Percentiles rank a stretch among this genome's conserved stretches.
phyloP scores from a whole-genome alignment of 1,140 invertebrate genomes.

The Lethrus apterus region DNA sequence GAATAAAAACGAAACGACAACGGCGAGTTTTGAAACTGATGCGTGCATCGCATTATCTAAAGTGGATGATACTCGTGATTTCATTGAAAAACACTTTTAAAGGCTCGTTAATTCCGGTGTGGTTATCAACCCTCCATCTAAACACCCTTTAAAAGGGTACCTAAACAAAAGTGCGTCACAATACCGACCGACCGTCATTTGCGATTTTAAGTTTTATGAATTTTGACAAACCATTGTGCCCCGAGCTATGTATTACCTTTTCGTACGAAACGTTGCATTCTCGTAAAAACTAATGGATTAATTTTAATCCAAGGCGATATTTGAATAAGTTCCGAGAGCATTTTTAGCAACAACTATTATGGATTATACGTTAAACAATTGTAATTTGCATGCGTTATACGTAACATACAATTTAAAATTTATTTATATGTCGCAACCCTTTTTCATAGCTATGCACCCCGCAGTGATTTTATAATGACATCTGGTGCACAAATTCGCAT shows the following conservation, averaged over 20 bases:
- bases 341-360: conserved; percentile 3
- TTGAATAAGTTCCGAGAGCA: neutral
- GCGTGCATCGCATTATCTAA: conserved; percentile 6
- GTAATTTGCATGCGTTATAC: neutral
- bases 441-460: conserved; percentile 13
- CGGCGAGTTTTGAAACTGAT: no score
- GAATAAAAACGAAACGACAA: no score
- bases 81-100: conserved; percentile 12
- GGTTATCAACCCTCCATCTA: conserved; percentile 13
- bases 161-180: conserved; percentile 1
- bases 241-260: neutral
- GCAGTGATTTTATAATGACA: conserved; percentile 13
- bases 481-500: no score
- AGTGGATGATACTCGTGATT: conserved; percentile 17
- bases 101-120: conserved; percentile 14
- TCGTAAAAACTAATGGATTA: neutral
- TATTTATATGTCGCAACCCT: conserved; percentile 14
- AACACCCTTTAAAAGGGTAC: conserved; percentile 1
- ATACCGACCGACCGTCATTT: neutral
- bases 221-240: conserved; percentile 10
- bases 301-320: neutral
- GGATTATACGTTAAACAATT: neutral
- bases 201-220: neutral
- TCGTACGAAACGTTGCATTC: neutral
- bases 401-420: conserved; percentile 16